Evolutionary conservation across 2,797 vertebrate species (phyloP), one percentile per base, ranked within the genome.

Genomic region (Megaceryle alcyon): DNA sequence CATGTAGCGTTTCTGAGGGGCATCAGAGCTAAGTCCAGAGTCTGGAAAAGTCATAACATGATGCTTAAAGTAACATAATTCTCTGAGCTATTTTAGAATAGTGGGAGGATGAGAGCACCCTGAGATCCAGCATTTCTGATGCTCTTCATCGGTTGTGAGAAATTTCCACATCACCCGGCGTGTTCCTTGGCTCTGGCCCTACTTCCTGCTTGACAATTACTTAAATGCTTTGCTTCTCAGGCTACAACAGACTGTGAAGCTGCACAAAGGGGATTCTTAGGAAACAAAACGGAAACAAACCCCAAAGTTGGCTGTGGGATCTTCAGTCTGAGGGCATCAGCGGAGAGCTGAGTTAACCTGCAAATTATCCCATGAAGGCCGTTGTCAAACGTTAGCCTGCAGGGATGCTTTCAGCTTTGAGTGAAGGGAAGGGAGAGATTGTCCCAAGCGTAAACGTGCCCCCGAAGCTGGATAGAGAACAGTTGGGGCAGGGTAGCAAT

Each of bases 1-100:
- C 10, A 98, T 92, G 94, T 99, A 99, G n/a, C 97, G 97, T 96
- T 96, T 98, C 46, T 98, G 97, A 37, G 82, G 23, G 23, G 89
- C 82, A 5, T 87, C 92, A 20, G 96, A 82, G 48, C 92, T 80
- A 41, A 78, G 64, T 37, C 91, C 96, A 23, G 78, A 21, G 51
- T 93, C 98, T 98, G 92, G 75, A 94, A 96, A 93, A 96, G 70
- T 64, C 88, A 84, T 53, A 91, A 94, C 35, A 73, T 2, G 37
- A 7, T 81, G 91, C 77, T 89, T 70, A 35, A 68, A 77, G 76
- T 79, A 26, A 72, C 46, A 44, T 25, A n/a, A 8, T 19, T n/a
- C 17, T 70, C 65, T 14, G 21, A 71, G 82, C 64, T 92, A 2
- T 8, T 21, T 7, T 6, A 12, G 35, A 35, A 33, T 10, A 64